Evolutionary conservation across 2,888 invertebrate species (phyloP).

Genomic region (Nowickia ferox): DNA sequence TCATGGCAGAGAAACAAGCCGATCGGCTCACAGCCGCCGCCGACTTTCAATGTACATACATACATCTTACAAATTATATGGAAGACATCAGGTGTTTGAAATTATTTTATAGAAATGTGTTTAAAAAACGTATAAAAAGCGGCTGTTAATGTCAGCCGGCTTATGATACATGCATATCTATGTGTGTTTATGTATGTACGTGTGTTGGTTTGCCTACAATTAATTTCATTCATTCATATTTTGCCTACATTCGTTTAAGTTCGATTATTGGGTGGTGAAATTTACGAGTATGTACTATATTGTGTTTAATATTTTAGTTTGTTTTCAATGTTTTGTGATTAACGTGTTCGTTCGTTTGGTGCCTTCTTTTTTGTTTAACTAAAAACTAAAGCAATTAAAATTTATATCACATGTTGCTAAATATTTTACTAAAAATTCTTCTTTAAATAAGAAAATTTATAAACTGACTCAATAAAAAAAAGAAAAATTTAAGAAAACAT

Average conservation of each 20-base stretch:
- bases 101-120: too few relatives aligned
- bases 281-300: slow-evolving; percentile 44
- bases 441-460: slow-evolving; percentile 27
- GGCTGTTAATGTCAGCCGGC: too few relatives aligned
- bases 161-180: too few relatives aligned
- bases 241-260: not conserved
- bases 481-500: slow-evolving; percentile 17
- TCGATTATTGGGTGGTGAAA: slow-evolving; percentile 38
- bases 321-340: slow-evolving; percentile 2
- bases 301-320: slow-evolving; percentile 1
- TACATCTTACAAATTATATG: too few relatives aligned
- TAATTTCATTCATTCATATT: slow-evolving; percentile 45
- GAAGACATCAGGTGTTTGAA: too few relatives aligned
- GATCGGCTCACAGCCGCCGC: too few relatives aligned
- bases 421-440: slow-evolving; percentile 8
- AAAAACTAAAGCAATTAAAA: not conserved
- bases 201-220: not conserved
- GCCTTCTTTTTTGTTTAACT: slow-evolving; percentile 1
- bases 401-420: not conserved
- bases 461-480: slow-evolving; percentile 35
- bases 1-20: too few relatives aligned
- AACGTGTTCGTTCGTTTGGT: slow-evolving; percentile 5
- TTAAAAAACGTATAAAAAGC: too few relatives aligned
- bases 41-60: too few relatives aligned
- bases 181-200: not conserved